These are phyloP conservation scores for Trichogramma pretiosum DNA, from an alignment of 1,140 invertebrate species.

Conservation along the genomic window DNA sequence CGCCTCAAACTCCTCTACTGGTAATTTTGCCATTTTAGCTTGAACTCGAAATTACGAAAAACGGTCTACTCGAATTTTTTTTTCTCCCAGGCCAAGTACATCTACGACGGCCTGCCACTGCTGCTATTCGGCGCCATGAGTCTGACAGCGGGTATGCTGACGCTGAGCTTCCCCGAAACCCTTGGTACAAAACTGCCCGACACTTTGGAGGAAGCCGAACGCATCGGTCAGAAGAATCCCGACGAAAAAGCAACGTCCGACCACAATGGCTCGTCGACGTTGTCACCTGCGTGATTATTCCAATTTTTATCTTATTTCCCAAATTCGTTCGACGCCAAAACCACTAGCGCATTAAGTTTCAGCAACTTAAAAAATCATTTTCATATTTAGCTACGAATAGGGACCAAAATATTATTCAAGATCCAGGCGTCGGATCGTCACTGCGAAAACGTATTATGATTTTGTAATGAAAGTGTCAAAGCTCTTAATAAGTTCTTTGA, in stretches of 20 bases:
- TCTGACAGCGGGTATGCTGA: slow-evolving; percentile 50
- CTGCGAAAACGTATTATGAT: too few species aligned
- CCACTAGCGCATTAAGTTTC: too few species aligned
- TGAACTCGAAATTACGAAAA: too few species aligned
- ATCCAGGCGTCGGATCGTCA: too few species aligned
- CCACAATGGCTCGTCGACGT: background rate
- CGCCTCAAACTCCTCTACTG: slow-evolving; percentile 58
- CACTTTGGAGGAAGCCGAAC: slow-evolving; percentile 59
- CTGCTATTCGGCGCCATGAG: slow-evolving; percentile 60
- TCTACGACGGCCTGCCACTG: slow-evolving; percentile 49
- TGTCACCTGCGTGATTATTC: background rate
- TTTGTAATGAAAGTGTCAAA: too few species aligned
- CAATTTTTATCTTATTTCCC: too few species aligned
- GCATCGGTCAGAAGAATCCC: slow-evolving; percentile 36
- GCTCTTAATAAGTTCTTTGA: too few species aligned
- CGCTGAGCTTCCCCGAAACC: slow-evolving; percentile 62
- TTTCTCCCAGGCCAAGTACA: slow-evolving; percentile 44
- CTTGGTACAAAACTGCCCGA: slow-evolving; percentile 57
- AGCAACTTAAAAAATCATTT: too few species aligned
- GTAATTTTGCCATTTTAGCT: too few species aligned
- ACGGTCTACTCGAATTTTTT: slow-evolving; percentile 6
- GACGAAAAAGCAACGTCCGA: background rate
- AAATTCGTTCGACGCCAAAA: too few species aligned
- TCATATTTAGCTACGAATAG: too few species aligned
- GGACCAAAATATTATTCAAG: too few species aligned